Percentiles rank a stretch among this genome's conserved stretches.
These are phyloP conservation scores for Lineus longissimus DNA, from an alignment of 1,140 invertebrate species.

Conservation along the genomic window DNA sequence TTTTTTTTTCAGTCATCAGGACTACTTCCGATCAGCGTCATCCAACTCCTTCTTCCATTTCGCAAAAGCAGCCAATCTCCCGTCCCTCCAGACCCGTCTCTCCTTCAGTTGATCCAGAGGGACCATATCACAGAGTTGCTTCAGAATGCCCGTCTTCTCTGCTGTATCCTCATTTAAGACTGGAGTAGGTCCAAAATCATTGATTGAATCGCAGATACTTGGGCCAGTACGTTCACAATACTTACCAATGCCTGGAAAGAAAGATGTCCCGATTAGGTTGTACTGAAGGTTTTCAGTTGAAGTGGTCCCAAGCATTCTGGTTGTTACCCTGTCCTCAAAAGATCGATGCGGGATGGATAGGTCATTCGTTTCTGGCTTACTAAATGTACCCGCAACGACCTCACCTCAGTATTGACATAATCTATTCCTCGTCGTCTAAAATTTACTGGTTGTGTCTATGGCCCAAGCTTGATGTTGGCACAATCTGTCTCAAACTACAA, in stretches of 20 bases:
- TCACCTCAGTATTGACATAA: too few relatives aligned
- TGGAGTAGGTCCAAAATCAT: slow-evolving; percentile 71
- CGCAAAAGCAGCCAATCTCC: slow-evolving; percentile 74
- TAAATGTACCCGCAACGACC: too few relatives aligned
- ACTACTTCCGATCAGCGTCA: slow-evolving; percentile 12
- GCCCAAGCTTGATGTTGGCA: too few relatives aligned
- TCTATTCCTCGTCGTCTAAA: too few relatives aligned
- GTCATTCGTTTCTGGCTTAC: too few relatives aligned
- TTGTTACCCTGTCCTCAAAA: too few relatives aligned
- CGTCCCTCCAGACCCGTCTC: slow-evolving; percentile 76
- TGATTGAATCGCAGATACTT: slow-evolving; percentile 72
- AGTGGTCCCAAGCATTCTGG: too few relatives aligned
- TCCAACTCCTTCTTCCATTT: slow-evolving; percentile 69
- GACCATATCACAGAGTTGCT: slow-evolving; percentile 69
- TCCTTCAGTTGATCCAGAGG: slow-evolving; percentile 72
- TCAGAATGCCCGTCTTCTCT: slow-evolving; percentile 35
- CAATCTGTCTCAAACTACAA: too few relatives aligned
- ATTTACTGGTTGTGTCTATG: too few relatives aligned
- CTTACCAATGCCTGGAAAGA: slow-evolving; percentile 61
- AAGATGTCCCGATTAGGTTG: slow-evolving; percentile 4
- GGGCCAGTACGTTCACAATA: slow-evolving; percentile 73
- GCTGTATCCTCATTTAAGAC: slow-evolving; percentile 63
- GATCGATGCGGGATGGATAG: too few relatives aligned
- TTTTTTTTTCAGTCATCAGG: too few relatives aligned
- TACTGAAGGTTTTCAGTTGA: too few relatives aligned